These are phyloP conservation scores for Megalops cyprinoides DNA, from an alignment of 2,797 vertebrate species.

Conservation along the genomic window DNA sequence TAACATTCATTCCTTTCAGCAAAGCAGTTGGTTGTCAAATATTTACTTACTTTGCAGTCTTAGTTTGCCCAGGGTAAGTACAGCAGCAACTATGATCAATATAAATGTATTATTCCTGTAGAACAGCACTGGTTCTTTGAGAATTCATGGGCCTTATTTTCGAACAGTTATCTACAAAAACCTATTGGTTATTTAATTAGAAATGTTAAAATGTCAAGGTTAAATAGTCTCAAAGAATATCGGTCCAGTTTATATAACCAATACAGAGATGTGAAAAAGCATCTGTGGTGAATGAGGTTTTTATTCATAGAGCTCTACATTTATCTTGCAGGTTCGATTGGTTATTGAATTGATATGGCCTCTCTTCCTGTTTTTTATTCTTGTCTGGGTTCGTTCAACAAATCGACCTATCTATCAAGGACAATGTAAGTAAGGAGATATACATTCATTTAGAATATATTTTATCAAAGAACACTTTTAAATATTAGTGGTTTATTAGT, in stretches of 20 bases:
- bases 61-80: neutral
- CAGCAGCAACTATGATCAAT: neutral
- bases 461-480: too few species aligned
- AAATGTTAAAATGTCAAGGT: too few species aligned
- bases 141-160: too few species aligned
- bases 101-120: conserved; percentile 14
- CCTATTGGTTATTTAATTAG: too few species aligned
- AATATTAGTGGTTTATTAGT: too few species aligned
- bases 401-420: conserved; percentile 84
- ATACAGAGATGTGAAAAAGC: too few species aligned
- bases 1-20: neutral
- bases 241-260: too few species aligned
- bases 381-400: conserved; percentile 88
- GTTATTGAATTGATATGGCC: conserved; percentile 92
- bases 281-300: neutral
- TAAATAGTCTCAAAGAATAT: too few species aligned
- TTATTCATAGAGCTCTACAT: conserved; percentile 23
- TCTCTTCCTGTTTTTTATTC: conserved; percentile 93
- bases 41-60: conserved; percentile 20
- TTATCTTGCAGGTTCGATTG: conserved; percentile 81
- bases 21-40: conserved; percentile 34
- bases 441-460: too few species aligned
- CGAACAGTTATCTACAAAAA: too few species aligned
- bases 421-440: conserved; percentile 86
- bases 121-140: neutral